A percentile compares a stretch with the other conserved stretches of the same genome.
Evolutionary conservation across 2,113 vertebrate species (phyloP).

Genomic region (Chloropsis cyanopogon): DNA sequence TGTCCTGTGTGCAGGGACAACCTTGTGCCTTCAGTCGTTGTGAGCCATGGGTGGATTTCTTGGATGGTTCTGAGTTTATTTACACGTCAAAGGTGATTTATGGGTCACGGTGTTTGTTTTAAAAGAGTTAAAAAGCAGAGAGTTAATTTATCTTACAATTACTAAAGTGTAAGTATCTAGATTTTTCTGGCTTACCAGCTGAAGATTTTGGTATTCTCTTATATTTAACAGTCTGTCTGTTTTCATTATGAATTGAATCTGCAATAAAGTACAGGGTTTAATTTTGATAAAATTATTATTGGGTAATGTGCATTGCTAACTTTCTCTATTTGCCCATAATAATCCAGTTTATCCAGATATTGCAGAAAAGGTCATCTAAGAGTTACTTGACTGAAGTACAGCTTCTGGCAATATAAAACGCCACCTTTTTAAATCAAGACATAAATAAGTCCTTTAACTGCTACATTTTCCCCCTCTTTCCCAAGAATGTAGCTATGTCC

Average conservation of each 20-base stretch:
- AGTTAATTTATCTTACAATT: background rate
- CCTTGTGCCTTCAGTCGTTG: accelerated
- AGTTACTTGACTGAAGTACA: background rate
- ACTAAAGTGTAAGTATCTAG: background rate
- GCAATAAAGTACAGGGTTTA: background rate
- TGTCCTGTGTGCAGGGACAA: background rate
- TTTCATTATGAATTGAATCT: background rate
- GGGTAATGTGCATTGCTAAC: background rate
- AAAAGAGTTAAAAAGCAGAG: background rate
- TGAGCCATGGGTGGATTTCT: background rate
- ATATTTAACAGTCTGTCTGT: background rate
- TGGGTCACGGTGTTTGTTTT: background rate
- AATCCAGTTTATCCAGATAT: background rate
- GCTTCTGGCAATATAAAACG: background rate
- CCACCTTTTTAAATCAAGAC: background rate
- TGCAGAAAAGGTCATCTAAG: background rate
- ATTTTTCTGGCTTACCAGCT: background rate
- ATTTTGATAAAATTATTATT: background rate
- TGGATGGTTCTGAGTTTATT: background rate
- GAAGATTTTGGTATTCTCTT: background rate
- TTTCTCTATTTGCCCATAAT: background rate
- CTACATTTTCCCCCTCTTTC: background rate
- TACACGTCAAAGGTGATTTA: accelerated
- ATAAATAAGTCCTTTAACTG: background rate
- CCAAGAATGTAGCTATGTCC: background rate